These are phyloP conservation scores for Pogonus chalceus DNA, from an alignment of 1,140 invertebrate species.

Conservation along the genomic window DNA sequence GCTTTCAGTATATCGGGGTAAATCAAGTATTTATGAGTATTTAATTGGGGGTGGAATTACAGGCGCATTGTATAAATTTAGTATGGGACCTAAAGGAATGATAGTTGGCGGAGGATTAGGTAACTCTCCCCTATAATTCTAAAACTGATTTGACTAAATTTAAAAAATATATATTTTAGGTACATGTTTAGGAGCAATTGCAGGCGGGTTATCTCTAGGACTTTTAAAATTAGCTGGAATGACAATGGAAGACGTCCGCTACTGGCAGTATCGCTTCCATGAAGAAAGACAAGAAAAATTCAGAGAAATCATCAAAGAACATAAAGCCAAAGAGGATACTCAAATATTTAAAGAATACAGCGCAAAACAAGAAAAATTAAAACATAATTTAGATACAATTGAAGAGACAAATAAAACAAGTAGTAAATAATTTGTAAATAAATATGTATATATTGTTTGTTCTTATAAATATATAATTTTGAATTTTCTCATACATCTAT, in stretches of 20 bases:
- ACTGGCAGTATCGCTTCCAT: constrained; percentile 41
- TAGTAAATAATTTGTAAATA: constrained; percentile 12
- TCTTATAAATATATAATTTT: constrained; percentile 10
- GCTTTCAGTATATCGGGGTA: constrained; percentile 53
- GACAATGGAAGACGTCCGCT: constrained; percentile 42
- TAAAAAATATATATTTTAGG: constrained; percentile 32
- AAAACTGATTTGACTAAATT: background rate
- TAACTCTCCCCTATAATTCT: constrained; percentile 21
- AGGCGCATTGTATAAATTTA: constrained; percentile 50
- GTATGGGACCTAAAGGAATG: constrained; percentile 51
- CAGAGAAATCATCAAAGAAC: constrained; percentile 23
- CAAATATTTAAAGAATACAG: constrained; percentile 19
- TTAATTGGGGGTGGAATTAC: constrained; percentile 47
- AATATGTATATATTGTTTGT: constrained; percentile 11
- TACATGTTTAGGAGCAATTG: constrained; percentile 38
- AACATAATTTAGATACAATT: constrained; percentile 21
- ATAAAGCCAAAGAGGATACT: constrained; percentile 22
- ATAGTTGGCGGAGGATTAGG: constrained; percentile 48
- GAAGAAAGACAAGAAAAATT: constrained; percentile 28
- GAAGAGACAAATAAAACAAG: constrained; percentile 14
- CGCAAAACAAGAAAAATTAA: constrained; percentile 15
- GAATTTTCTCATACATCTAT: background rate
- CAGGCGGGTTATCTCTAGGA: constrained; percentile 35
- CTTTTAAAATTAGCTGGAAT: constrained; percentile 40
- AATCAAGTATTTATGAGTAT: constrained; percentile 55